Conservation (phyloP, 2,113 vertebrate species). For the Apodemus sylvaticus region DNA sequence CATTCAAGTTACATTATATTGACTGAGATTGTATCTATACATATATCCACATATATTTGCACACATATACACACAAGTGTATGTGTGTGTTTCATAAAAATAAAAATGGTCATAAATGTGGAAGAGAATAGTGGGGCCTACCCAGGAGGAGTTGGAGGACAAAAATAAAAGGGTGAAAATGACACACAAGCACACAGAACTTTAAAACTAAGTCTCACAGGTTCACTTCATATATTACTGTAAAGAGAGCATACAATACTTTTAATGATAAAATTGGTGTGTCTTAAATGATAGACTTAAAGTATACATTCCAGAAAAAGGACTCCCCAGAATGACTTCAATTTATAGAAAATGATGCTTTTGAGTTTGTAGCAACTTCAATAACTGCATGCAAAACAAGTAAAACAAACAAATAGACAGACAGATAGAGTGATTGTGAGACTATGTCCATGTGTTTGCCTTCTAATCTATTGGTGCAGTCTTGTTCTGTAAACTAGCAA, state of each 20-base stretch:
- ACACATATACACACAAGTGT: not conserved
- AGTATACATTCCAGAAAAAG: not conserved
- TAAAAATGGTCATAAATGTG: not conserved
- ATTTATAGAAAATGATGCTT: not conserved
- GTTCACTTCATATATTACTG: not conserved
- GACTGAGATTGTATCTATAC: not conserved
- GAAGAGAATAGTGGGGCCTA: not conserved
- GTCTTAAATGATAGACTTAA: not conserved
- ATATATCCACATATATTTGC: not conserved
- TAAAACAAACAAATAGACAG: not conserved
- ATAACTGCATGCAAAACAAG: not conserved
- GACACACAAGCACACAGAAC: not conserved
- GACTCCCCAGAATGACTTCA: not conserved
- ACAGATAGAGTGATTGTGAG: not conserved
- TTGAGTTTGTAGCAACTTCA: not conserved
- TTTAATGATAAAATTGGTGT: not conserved
- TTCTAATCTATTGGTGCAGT: not conserved
- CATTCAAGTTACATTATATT: not conserved
- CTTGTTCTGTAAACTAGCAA: not conserved
- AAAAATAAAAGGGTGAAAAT: not conserved
- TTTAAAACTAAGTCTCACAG: not conserved
- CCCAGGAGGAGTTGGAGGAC: not conserved
- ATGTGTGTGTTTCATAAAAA: not conserved
- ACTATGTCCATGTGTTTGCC: not conserved
- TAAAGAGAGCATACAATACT: not conserved